Conservation (phyloP, 2,797 vertebrate genomes). For the Pogonophryne albipinna region DNA sequence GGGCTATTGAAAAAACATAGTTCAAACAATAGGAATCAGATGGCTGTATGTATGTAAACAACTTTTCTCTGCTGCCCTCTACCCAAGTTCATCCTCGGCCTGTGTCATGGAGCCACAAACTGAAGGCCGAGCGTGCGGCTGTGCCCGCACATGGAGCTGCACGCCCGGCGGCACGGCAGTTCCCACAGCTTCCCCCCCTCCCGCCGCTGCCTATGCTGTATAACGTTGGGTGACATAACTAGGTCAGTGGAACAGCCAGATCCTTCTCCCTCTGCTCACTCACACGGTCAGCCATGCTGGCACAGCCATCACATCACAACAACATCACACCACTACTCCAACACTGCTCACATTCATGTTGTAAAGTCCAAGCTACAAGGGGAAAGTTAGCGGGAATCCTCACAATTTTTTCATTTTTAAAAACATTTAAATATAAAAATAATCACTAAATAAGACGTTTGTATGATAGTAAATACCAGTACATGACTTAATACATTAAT, state of each 20-base stretch:
- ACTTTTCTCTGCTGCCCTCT: neutral
- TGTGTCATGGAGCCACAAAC: slow-evolving; percentile 4
- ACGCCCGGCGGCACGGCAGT: slow-evolving; percentile 58
- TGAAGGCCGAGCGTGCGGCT: slow-evolving; percentile 14
- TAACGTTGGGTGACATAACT: slow-evolving; percentile 88
- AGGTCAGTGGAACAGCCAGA: slow-evolving; percentile 88
- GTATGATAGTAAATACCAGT: neutral
- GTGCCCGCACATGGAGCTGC: slow-evolving; percentile 63
- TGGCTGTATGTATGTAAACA: neutral
- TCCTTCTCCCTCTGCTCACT: slow-evolving; percentile 65
- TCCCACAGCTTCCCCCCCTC: slow-evolving; percentile 59
- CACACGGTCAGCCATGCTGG: slow-evolving; percentile 83
- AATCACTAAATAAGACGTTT: neutral
- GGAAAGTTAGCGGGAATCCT: neutral
- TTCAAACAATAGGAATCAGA: neutral
- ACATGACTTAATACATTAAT: neutral
- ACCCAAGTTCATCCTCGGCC: slow-evolving; percentile 57
- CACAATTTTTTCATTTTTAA: neutral
- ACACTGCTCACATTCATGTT: neutral
- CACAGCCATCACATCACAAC: slow-evolving; percentile 71
- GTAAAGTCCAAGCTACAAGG: neutral
- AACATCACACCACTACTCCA: slow-evolving; percentile 40
- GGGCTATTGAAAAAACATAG: neutral
- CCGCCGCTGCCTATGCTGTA: slow-evolving; percentile 72
- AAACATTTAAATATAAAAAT: neutral